Evolutionary conservation across 1,140 invertebrate species (phyloP), one percentile per base, ranked within the genome.

Genomic region (Drosophila aff.): DNA sequence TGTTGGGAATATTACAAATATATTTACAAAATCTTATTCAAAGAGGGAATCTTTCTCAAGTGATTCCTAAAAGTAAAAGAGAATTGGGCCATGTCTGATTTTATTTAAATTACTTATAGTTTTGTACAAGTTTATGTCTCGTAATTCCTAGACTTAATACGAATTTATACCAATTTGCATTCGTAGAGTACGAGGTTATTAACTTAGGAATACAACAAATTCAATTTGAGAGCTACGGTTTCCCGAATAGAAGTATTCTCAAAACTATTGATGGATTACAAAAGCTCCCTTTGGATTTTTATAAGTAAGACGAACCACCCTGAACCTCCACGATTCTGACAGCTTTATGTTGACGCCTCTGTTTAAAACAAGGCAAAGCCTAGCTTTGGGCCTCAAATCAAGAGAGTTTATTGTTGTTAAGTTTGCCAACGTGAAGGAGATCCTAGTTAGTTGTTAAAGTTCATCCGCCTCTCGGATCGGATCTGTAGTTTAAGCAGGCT

Each of bases 321-420:
- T 36, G 33, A 31, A 71, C 8, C n/a, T 28, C 23, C 9, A 65
- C 18, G 41, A 52, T 55, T 26, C 38, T 53, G 41, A 55, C 52
- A 89, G 81, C 78, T 84, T 89, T 90, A 90, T 79, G 81, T 90
- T 79, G n/a, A 52, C 69, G 65, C 49, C 61, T 67, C 33, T 53
- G 61, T 67, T 61, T 23, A 53, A 76, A 82, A 77, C 71, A 82
- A 86, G 57, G 76, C 67, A 65, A 87, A 90, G 85, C 81, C 13
- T 76, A 90, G 84, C 84, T 90, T 89, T 79, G 57, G 71, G 58
- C 53, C 40, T 43, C 55, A 63, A 49, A 59, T 47, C 50, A 31
- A 64, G 58, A 36, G 60, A 33, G 44, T 63, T 50, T 63, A 83
- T 10, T 81, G 69, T 79, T 81, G 81, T 90, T 90, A 89, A 81